Evolutionary conservation across 2,888 invertebrate genomes (phyloP).

Genomic region (Drosophila demipolita): DNA sequence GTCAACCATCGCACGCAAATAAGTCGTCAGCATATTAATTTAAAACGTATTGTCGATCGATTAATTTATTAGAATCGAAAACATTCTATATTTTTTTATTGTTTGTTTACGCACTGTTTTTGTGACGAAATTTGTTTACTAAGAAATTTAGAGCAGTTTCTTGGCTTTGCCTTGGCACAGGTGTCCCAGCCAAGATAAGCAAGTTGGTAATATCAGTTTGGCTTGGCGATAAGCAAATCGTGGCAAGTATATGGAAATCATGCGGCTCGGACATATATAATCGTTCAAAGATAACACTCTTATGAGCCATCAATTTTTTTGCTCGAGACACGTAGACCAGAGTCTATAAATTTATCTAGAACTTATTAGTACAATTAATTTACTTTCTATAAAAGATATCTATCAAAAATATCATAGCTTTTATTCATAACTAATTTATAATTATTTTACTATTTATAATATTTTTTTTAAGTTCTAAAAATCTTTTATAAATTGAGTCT

Average conservation of each 20-base stretch:
- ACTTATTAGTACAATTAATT: background rate
- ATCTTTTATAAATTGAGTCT: background rate
- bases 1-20: slow-evolving; percentile 55
- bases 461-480: background rate
- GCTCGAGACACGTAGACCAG: background rate
- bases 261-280: slow-evolving; percentile 58
- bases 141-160: slow-evolving; percentile 7
- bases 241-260: slow-evolving; percentile 53
- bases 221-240: slow-evolving; percentile 56
- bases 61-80: slow-evolving; percentile 69
- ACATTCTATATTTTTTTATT: background rate
- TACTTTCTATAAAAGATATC: background rate
- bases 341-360: background rate
- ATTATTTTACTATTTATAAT: background rate
- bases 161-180: slow-evolving; percentile 29
- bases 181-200: slow-evolving; percentile 43
- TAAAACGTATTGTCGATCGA: slow-evolving; percentile 66
- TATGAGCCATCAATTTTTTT: background rate
- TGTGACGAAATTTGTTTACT: slow-evolving; percentile 72
- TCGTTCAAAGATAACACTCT: slow-evolving; percentile 16
- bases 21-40: slow-evolving; percentile 68
- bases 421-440: background rate
- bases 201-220: background rate
- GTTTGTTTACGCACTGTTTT: background rate
- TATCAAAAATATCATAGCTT: background rate